Conservation (phyloP, 2,113 vertebrate species). For the Anguilla rostrata region DNA sequence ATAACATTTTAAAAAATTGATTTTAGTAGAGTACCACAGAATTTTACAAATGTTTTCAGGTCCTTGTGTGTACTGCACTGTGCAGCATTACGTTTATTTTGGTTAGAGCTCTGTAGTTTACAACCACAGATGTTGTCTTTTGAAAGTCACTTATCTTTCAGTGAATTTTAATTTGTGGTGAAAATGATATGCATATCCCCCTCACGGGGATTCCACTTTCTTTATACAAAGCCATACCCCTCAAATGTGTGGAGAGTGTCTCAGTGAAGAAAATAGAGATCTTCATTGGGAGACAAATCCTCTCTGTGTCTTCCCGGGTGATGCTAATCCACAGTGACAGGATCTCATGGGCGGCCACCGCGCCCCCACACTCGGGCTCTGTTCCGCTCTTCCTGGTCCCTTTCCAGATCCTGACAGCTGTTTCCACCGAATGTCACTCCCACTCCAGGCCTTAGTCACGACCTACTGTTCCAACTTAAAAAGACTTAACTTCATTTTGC, state of each 20-base stretch:
- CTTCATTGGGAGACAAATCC: slow-evolving; percentile 51
- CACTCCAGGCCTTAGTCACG: slow-evolving; percentile 19
- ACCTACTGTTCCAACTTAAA: slow-evolving; percentile 6
- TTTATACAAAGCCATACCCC: neutral
- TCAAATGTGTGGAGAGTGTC: neutral
- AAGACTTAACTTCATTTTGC: neutral
- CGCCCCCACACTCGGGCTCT: slow-evolving; percentile 11
- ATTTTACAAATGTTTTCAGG: too few species aligned
- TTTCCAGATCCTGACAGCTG: slow-evolving; percentile 4
- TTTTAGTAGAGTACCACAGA: too few species aligned
- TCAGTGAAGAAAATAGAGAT: slow-evolving; percentile 27
- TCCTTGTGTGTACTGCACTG: neutral
- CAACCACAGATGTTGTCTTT: neutral
- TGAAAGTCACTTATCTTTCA: neutral
- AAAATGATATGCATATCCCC: neutral
- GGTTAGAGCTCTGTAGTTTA: neutral
- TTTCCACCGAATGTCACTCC: slow-evolving; percentile 18
- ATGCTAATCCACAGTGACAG: slow-evolving; percentile 59
- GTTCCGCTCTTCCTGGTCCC: neutral
- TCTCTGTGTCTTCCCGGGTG: slow-evolving; percentile 46
- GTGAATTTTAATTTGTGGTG: neutral
- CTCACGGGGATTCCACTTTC: neutral
- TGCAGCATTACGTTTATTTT: neutral
- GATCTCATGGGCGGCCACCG: slow-evolving; percentile 51
- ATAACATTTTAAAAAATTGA: too few species aligned